phyloP scores from a whole-genome alignment of 2,888 invertebrate genomes.

The Dynastes grantii region DNA sequence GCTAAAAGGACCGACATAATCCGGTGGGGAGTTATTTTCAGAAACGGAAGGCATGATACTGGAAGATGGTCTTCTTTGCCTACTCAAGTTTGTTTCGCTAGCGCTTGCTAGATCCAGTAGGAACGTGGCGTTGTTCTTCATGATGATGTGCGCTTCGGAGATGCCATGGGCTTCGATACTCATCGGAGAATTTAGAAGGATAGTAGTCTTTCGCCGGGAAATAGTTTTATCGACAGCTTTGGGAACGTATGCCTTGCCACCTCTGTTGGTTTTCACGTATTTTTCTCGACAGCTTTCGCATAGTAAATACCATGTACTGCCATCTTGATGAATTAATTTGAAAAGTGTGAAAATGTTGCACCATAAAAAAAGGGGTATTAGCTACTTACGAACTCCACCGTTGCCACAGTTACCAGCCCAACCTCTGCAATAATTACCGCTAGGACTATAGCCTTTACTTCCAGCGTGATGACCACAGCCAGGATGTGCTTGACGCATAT shows the following conservation, averaged over 20 bases:
- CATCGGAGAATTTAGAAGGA: conserved; percentile 62
- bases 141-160: conserved; percentile 76
- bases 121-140: conserved; percentile 96
- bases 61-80: conserved; percentile 65
- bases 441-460: conserved; percentile 93
- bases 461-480: conserved; percentile 91
- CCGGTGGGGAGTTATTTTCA: conserved; percentile 74
- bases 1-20: conserved; percentile 71
- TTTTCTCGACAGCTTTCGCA: conserved; percentile 93
- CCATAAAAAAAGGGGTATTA: conserved; percentile 54
- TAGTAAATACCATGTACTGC: conserved; percentile 84
- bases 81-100: conserved; percentile 70
- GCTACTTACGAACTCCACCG: conserved; percentile 80
- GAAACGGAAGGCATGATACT: conserved; percentile 72
- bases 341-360: neutral
- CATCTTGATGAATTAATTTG: conserved; percentile 14
- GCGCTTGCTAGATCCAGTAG: conserved; percentile 90
- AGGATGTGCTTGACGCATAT: conserved; percentile 92
- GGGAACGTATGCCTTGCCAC: conserved; percentile 65
- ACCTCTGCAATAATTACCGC: conserved; percentile 89
- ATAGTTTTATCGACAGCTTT: conserved; percentile 64
- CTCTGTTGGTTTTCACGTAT: conserved; percentile 72
- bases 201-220: conserved; percentile 49
- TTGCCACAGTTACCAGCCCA: conserved; percentile 94
- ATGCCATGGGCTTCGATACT: conserved; percentile 59